Evolutionary conservation across 2,113 vertebrate species (phyloP).

Genomic region (Ploceus nigricollis): DNA sequence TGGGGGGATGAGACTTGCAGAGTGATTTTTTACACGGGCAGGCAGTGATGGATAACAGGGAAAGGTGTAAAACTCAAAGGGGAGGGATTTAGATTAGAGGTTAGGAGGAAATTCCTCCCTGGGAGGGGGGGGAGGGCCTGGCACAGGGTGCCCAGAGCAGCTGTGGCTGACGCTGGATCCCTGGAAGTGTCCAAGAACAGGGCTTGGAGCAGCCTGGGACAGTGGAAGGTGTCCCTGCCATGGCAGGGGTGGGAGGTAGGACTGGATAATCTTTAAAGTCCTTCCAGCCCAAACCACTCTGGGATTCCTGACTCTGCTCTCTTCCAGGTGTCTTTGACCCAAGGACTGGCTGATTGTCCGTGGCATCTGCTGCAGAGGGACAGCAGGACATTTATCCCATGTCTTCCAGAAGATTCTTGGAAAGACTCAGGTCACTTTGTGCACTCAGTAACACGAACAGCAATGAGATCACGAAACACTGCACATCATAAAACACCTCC

Average conservation of each 20-base stretch:
- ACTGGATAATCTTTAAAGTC: too few relatives aligned
- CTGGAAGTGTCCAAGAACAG: neutral
- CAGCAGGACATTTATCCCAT: fast-evolving
- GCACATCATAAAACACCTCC: neutral
- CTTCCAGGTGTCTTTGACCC: neutral
- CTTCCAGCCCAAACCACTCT: neutral
- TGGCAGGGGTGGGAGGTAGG: neutral
- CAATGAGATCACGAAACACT: fast-evolving
- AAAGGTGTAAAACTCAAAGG: neutral
- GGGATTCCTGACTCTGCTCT: neutral
- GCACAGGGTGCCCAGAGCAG: neutral
- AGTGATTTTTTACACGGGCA: fast-evolving
- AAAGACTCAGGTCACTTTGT: neutral
- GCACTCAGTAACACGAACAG: neutral
- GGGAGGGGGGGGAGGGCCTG: neutral
- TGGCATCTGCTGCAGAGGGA: neutral
- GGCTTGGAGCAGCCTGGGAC: neutral
- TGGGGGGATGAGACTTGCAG: neutral
- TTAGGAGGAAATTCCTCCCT: neutral
- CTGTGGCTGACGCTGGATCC: neutral
- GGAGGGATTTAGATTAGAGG: neutral
- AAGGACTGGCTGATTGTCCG: fast-evolving
- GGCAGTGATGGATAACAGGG: neutral
- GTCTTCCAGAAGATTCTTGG: neutral
- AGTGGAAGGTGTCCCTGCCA: neutral